phyloP scores from a whole-genome alignment of 2,113 vertebrate species.

The Benitochromis conjunctus region DNA sequence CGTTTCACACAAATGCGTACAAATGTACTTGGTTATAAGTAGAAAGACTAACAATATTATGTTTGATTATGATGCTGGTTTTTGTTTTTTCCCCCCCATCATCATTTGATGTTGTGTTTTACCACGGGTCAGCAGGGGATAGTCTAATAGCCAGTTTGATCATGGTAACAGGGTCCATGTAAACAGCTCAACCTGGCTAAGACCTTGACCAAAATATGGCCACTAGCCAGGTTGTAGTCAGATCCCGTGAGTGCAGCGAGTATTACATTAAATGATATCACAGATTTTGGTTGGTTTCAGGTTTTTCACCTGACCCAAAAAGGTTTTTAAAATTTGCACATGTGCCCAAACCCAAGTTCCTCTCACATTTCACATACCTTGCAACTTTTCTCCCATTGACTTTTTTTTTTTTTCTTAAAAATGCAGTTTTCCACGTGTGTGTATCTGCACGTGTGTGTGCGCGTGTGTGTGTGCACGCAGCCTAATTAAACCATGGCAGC shows the following conservation, averaged over 20 bases:
- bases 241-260: background rate
- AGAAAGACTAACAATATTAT: background rate
- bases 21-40: background rate
- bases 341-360: background rate
- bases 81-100: fast-evolving
- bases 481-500: conserved; percentile 89
- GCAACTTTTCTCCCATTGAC: background rate
- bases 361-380: background rate
- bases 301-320: background rate
- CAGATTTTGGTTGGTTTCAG: background rate
- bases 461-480: conserved; percentile 25
- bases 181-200: background rate
- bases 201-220: background rate
- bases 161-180: background rate
- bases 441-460: background rate
- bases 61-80: background rate
- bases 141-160: background rate
- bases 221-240: background rate
- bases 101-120: background rate
- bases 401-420: conserved; percentile 1
- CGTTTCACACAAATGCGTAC: background rate
- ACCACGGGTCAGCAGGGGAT: background rate
- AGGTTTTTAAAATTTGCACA: background rate
- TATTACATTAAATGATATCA: background rate
- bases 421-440: background rate